phyloP scores from a whole-genome alignment of 2,113 vertebrate species.

The Osmerus mordax region DNA sequence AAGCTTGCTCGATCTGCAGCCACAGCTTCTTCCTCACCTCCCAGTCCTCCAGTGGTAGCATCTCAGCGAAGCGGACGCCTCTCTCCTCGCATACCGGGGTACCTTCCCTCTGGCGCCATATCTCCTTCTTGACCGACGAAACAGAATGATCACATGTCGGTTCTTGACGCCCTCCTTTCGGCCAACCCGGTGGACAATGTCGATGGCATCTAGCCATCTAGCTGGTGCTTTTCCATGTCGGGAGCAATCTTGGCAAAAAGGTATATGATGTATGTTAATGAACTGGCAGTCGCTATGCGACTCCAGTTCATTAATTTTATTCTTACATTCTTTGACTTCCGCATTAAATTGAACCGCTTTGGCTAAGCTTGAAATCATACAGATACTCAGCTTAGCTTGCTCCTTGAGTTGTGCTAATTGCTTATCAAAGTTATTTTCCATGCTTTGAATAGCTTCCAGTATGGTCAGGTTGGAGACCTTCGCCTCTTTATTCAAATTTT shows the following conservation, averaged over 20 bases:
- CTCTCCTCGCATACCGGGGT: neutral
- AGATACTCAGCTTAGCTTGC: no score
- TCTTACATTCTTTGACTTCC: no score
- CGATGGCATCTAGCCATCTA: neutral
- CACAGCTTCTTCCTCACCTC: slow-evolving; percentile 9
- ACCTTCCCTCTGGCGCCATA: neutral
- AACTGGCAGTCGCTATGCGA: neutral
- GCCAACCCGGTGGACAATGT: neutral
- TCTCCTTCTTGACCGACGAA: slow-evolving; percentile 4
- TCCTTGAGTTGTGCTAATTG: no score
- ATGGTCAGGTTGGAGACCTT: no score
- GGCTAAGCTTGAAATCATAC: no score
- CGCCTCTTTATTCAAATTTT: no score
- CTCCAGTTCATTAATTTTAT: no score
- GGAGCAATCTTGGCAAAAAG: neutral
- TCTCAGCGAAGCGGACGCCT: neutral
- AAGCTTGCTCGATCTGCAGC: slow-evolving; percentile 3
- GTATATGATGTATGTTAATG: neutral
- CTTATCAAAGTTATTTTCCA: no score
- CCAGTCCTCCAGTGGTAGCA: neutral
- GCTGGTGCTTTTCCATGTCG: neutral
- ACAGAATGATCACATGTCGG: neutral
- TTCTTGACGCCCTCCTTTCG: neutral
- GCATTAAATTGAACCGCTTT: no score
- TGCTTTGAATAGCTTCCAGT: no score